Base-by-base conservation (phyloP, 2,888 invertebrate species). In the Drosophila birchii region DNA sequence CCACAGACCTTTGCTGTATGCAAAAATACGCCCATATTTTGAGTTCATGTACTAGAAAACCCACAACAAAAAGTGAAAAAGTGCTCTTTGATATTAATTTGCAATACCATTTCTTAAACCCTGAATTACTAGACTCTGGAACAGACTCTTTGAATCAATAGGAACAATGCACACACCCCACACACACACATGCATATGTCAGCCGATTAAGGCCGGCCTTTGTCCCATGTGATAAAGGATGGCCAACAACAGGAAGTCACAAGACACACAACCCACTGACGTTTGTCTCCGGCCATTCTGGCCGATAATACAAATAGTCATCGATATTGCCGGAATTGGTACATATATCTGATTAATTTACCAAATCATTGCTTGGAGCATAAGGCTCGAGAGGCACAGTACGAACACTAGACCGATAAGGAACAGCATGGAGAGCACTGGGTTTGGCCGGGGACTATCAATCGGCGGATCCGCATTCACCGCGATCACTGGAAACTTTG, bases 301-400 rank as follows among this genome's bases (percentile, higher is more conserved):
- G 29, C 41, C 26, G 59, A 70, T 59, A 53, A 53, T 59, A 53
- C 58, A 26, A 59, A 34, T 36, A 44, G 29, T 18, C 45, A 39
- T 51, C 45, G 29, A 34, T 34, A 47, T 14, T 9, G 16, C 29
- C 20, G 39, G 38, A 16, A 36, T 38, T 43, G 39, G 38, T 20
- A 36, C 38, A 45, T 59, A 41, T 49, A 51, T 59, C 49, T 56
- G 43, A 45, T 59, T 60, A 36, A 55, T 55, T 84, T 88, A 88
- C 88, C 88, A 79, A 63, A 79, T 67, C 20, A 88, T 66, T 23
- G 75, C 61, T 71, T 86, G 84, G 16, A 79, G 51, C 41, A 69
- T 51, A 57, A 82, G 61, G 68, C 70, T 86, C 16, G 64, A 67
- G n/a, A 87, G 54, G 60, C 87, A 70, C 54, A 84, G 41, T 41